Evolutionary conservation across 2,797 vertebrate genomes (phyloP), one percentile per base, ranked within the genome.

Genomic region (Chiloscyllium punctatum): DNA sequence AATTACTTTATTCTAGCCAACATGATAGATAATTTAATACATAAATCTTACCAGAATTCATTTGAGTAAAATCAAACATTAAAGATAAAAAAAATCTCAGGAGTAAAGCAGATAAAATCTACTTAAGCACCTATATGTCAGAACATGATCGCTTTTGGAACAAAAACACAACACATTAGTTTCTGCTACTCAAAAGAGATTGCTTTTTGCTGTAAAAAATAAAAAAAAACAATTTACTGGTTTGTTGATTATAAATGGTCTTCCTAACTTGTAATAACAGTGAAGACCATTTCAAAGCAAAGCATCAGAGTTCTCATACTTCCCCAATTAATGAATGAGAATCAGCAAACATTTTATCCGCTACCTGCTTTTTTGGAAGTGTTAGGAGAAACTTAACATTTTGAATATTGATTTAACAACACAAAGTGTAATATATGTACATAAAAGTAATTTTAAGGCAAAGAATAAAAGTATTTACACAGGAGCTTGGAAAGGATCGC

Each of bases 31-130:
- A 84, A 84, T 84, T 48, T 90, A 90, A n/a, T 53, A 66, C 30
- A 66, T 16, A 90, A n/a, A 66, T 90, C 87, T 62, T 30, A 66
- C 13, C 87, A 90, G 87, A 90, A 62, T 62, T 66, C 30, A 33
- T 57, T 57, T 90, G 13, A 90, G 53, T n/a, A 90, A 62, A 90
- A 90, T 57, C 15, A 90, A 90, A 90, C 15, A 62, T 33, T 8
- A 42, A 48, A 21, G 5, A 48, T 8, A 48, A n/a, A 62, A 48
- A 90, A 88, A 90, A 62, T 90, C 87, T 90, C 53, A 90, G 30
- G 87, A 90, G 57, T 90, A 18, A 57, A 62, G 30, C 53, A 90
- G 87, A 62, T 90, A 90, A 66, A 90, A 90, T 90, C 87, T 90
- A 62, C 30, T 90, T 90, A 57, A 66, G 87, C 87, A 90, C 13